Base-by-base conservation (phyloP, 2,888 invertebrate genomes). In the Lathronympha strigana region DNA sequence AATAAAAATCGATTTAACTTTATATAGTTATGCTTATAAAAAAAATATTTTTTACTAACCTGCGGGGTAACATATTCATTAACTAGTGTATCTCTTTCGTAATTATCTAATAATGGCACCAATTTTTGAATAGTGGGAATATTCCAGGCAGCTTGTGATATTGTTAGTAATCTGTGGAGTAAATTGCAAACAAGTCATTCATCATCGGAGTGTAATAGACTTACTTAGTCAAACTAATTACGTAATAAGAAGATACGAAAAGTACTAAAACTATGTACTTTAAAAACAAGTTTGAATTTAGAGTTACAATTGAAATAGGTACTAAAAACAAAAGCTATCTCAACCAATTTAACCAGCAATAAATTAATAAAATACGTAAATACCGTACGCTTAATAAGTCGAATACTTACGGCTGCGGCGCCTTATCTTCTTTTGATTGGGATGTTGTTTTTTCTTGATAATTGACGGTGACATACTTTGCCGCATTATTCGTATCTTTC, bases 61-160 rank as follows among this genome's bases (percentile, higher is more conserved):
- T 93, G 93, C 17, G 95, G 90, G 1, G 96, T 96, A 25, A 97
- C 94, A 73, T 95, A 90, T 84, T 98, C 98, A 75, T 95, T 94
- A n/a, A 93, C 92, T 61, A 93, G 88, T 0, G 95, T 94, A 72
- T 96, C 94, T 66, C 95, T 88, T 77, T 97, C 95, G 81, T 98
- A 98, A 84, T 98, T 98, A 82, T 98, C 96, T 81, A 96, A 94
- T 47, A 98, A 93, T 31, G 93, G 88, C 49, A 94, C 81, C 72
- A 98, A 93, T 76, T 95, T 95, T 70, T 95, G 93, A 67, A 98
- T 94, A 1, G 97, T 97, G 4, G 94, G 92, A 70, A 95, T 94
- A 79, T 94, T 92, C 82, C 94, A 94, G 19, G 93, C 94, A 70
- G 93, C 93, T 9, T 93, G 77, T 68, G 94, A 92, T 21, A 96